Base-by-base conservation (phyloP, 2,888 invertebrate genomes). In the Lycaena phlaeas region DNA sequence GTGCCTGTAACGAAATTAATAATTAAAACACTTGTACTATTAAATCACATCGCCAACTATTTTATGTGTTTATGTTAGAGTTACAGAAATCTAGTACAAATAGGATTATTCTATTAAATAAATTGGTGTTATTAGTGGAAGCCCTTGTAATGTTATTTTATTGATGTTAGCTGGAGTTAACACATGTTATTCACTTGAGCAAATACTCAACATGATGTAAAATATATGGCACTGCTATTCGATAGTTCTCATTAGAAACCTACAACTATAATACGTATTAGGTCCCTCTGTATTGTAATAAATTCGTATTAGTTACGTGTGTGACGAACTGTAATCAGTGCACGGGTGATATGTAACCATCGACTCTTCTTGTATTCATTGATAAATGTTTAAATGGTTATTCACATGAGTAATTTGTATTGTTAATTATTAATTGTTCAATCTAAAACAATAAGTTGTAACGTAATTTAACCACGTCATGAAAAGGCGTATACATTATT, bases 141-240 rank as follows among this genome's bases (percentile, higher is more conserved):
- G 79, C 75, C 69, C 74, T 42, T 61, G 46, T 46, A 57, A 66
- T 61, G 65, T 61, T 65, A 70, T 30, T 31, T 26, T 40, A 34
- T 26, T 36, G 41, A 38, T 40, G 25, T 17, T 34, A 37, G 22
- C 18, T 54, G 48, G 52, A 53, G 46, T 53, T 38, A 50, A 49
- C 15, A 56, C 46, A 53, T 52, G 46, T 25, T 55, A 57, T 57
- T 56, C 46, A 53, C 62, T 77, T 76, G 78, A 81, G 79, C 77
- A 78, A 77, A 68, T 65, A 68, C 52, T 64, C 59, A 59, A 53
- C 52, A 59, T 59, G 62, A 51, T 60, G 63, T 66, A 64, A 18
- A 50, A 65, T 59, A 63, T 79, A 82, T 82, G 82, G 82, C 82
- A 82, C 82, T 68, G 72, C 64, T 63, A 54, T 71, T 81, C 77